Conservation (phyloP, 1,140 invertebrate genomes). For the Papilio dardanus region DNA sequence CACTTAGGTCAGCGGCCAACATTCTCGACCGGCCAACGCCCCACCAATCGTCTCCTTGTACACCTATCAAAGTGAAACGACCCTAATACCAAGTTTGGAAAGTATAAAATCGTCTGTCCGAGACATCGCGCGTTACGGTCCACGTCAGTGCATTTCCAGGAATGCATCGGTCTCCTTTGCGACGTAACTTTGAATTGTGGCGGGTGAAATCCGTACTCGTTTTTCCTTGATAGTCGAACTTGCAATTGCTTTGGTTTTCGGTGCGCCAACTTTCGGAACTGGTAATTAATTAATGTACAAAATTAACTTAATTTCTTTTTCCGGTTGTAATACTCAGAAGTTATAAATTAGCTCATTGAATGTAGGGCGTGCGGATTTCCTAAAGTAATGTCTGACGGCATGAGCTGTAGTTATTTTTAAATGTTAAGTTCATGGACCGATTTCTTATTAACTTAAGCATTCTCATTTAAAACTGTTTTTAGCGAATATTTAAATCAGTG, state of each 20-base stretch:
- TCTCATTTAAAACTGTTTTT: too few species aligned
- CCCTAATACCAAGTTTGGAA: conserved; percentile 44
- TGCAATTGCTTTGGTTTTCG: conserved; percentile 30
- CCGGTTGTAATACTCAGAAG: not conserved
- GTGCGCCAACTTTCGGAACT: conserved; percentile 32
- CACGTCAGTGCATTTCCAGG: conserved; percentile 76
- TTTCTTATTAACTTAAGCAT: not conserved
- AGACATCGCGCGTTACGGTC: conserved; percentile 59
- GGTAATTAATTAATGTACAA: conserved; percentile 37
- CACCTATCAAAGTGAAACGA: conserved; percentile 42
- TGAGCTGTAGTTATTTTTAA: not conserved
- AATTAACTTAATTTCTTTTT: conserved; percentile 33
- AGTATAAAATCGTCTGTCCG: conserved; percentile 50
- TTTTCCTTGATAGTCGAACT: conserved; percentile 49
- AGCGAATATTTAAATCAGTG: not conserved
- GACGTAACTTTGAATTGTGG: conserved; percentile 64
- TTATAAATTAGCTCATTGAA: conserved; percentile 28
- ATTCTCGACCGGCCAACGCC: conserved; percentile 77
- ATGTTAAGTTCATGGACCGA: not conserved
- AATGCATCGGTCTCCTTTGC: conserved; percentile 77
- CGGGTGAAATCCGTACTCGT: conserved; percentile 58
- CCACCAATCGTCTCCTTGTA: conserved; percentile 56
- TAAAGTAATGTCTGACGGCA: not conserved
- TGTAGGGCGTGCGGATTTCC: not conserved
- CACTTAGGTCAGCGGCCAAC: conserved; percentile 78